Conservation (phyloP, 2,888 invertebrate genomes). For the Oscheius sp. region DNA sequence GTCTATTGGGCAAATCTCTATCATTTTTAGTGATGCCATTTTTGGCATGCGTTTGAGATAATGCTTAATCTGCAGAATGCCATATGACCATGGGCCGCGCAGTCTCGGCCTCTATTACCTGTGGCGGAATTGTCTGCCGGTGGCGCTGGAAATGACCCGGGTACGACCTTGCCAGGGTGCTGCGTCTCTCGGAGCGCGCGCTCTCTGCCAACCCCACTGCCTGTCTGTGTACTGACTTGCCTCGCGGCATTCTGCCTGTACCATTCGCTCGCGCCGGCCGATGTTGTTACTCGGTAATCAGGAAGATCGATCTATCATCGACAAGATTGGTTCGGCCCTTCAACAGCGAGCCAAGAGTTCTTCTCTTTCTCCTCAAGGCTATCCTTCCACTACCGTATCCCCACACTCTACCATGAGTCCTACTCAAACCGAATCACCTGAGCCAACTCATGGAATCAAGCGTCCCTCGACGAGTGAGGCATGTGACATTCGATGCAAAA, state of each 20-base stretch:
- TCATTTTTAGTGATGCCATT: no score
- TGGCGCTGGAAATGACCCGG: slow-evolving; percentile 25
- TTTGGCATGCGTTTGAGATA: no score
- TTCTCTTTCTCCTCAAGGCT: slow-evolving; percentile 19
- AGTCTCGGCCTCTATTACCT: slow-evolving; percentile 24
- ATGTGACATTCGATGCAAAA: slow-evolving; percentile 14
- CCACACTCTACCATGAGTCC: slow-evolving; percentile 19
- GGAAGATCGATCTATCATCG: slow-evolving; percentile 32
- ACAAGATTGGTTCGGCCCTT: slow-evolving; percentile 29
- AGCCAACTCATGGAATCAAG: background rate
- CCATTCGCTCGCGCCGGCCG: slow-evolving; percentile 24
- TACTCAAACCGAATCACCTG: slow-evolving; percentile 23
- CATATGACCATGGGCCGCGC: slow-evolving; percentile 27
- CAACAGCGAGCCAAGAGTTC: slow-evolving; percentile 27
- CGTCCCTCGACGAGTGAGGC: slow-evolving; percentile 11
- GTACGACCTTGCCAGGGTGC: slow-evolving; percentile 26
- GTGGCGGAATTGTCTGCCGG: slow-evolving; percentile 29
- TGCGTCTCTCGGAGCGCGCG: slow-evolving; percentile 20
- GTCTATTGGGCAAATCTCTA: no score
- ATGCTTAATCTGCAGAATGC: no score
- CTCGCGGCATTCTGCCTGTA: slow-evolving; percentile 32
- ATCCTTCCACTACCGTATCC: slow-evolving; percentile 15
- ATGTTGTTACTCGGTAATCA: slow-evolving; percentile 33
- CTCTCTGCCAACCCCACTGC: slow-evolving; percentile 17
- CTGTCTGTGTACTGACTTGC: slow-evolving; percentile 26